Conservation (phyloP, 2,113 vertebrate species). For the Ameiurus melas region DNA sequence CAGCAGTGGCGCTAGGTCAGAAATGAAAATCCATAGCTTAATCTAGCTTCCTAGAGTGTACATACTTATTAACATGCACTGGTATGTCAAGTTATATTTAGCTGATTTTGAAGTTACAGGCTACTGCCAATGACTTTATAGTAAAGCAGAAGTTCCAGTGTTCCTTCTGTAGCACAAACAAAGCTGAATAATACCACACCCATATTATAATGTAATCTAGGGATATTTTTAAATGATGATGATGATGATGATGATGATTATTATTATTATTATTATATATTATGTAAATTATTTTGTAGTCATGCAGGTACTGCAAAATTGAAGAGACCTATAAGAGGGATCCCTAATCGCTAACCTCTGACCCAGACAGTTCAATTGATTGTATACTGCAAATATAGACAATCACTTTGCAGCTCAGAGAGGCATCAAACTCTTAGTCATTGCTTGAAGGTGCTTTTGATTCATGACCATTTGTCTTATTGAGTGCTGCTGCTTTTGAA, state of each 20-base stretch:
- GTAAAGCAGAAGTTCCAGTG: background rate
- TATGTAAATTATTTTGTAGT: slow-evolving; percentile 48
- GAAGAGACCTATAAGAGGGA: slow-evolving; percentile 33
- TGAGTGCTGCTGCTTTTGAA: slow-evolving; percentile 48
- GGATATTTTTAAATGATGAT: slow-evolving; percentile 31
- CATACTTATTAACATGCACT: background rate
- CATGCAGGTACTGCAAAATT: slow-evolving; percentile 29
- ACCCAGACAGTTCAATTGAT: slow-evolving; percentile 41
- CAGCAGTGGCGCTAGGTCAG: background rate
- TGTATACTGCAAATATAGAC: slow-evolving; percentile 42
- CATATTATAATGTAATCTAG: slow-evolving; percentile 20
- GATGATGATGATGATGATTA: too few relatives aligned
- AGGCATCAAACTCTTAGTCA: slow-evolving; percentile 36
- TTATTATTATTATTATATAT: background rate
- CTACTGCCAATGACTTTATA: background rate
- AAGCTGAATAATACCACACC: slow-evolving; percentile 18
- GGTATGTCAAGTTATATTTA: background rate
- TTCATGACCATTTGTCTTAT: slow-evolving; percentile 52
- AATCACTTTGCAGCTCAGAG: slow-evolving; percentile 39
- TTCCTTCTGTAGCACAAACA: slow-evolving; percentile 9
- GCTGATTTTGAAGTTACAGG: background rate
- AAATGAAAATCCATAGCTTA: background rate
- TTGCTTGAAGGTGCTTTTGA: slow-evolving; percentile 51
- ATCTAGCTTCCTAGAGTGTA: background rate
- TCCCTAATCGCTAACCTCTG: slow-evolving; percentile 41